Conservation (phyloP, 2,113 vertebrate genomes). For the Heloderma charlesbogerti region DNA sequence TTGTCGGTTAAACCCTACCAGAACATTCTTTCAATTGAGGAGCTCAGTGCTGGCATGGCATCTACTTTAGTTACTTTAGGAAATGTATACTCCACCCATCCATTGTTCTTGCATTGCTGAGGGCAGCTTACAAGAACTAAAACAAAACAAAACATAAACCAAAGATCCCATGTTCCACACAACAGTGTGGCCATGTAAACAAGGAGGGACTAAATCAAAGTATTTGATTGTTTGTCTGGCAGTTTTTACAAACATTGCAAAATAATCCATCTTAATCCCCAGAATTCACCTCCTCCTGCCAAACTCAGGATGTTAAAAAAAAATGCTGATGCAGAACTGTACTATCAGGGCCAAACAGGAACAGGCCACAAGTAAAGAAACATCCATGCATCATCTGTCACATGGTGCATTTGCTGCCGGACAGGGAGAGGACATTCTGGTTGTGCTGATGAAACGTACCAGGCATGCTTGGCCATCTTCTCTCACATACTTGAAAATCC, state of each 20-base stretch:
- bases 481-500: background rate
- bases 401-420: background rate
- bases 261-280: background rate
- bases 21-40: background rate
- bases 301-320: background rate
- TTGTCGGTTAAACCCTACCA: background rate
- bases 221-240: background rate
- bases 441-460: background rate
- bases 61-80: background rate
- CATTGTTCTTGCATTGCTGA: background rate
- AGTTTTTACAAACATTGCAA: background rate
- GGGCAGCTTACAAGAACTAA: background rate
- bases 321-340: background rate
- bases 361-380: constrained; percentile 2
- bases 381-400: constrained; percentile 49
- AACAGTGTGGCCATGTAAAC: background rate
- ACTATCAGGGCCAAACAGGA: background rate
- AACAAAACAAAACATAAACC: background rate
- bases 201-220: background rate
- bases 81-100: background rate
- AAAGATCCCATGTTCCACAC: background rate
- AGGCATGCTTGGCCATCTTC: background rate
- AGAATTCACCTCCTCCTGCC: background rate
- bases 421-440: constrained; percentile 1
- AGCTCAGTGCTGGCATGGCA: background rate